These are phyloP conservation scores for Paragorgia papillata DNA, from an alignment of 92 coral and sea anemone species.

Conservation along the genomic window DNA sequence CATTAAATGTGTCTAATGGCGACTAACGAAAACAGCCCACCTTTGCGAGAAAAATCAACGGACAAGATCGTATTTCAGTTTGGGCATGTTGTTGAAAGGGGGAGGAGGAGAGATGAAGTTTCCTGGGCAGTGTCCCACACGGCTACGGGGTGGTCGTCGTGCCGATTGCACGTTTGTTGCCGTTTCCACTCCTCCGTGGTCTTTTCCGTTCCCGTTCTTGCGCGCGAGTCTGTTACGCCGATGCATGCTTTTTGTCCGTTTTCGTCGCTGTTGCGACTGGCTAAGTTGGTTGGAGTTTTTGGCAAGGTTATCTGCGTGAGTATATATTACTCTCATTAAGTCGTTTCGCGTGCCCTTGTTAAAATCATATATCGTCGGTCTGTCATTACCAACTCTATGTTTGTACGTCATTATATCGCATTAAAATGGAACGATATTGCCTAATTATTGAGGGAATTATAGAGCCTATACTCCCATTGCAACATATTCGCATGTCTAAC, in stretches of 20 bases:
- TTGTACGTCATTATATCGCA: neutral
- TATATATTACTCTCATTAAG: constrained; percentile 2
- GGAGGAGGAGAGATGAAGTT: neutral
- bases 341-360: constrained; percentile 9
- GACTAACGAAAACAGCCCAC: constrained; percentile 27
- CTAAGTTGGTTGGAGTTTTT: neutral
- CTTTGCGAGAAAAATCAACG: constrained; percentile 23
- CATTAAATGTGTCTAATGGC: constrained; percentile 26
- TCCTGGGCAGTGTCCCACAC: neutral
- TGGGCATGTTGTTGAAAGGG: neutral
- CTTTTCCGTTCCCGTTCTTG: too few species aligned
- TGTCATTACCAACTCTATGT: neutral
- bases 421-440: neutral
- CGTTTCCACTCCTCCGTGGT: too few species aligned
- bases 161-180: too few species aligned
- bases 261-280: neutral
- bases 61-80: constrained; percentile 26
- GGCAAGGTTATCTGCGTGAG: neutral
- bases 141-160: neutral
- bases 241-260: too few species aligned
- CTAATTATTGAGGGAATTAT: neutral
- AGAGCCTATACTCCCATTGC: neutral
- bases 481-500: too few species aligned
- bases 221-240: too few species aligned
- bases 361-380: constrained; percentile 36